Conservation (phyloP, 1,140 invertebrate species). For the Penaeus japonicus region DNA sequence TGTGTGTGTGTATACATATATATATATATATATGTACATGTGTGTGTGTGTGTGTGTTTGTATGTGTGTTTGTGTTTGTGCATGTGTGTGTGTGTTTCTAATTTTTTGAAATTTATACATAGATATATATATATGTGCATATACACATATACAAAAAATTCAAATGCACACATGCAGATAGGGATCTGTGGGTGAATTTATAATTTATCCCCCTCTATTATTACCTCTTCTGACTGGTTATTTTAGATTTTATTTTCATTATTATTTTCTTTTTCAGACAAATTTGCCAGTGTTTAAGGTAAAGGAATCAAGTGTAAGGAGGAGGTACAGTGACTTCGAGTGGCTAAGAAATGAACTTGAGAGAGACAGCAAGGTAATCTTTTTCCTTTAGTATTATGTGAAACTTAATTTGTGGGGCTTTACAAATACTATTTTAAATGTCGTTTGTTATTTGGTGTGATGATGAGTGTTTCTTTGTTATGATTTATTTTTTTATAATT, state of each 20-base stretch:
- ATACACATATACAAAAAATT: neutral
- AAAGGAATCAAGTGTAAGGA: slow-evolving; percentile 96
- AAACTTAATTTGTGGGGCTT: neutral
- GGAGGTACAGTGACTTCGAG: slow-evolving; percentile 99
- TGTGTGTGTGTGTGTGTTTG: neutral
- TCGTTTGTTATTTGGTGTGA: neutral
- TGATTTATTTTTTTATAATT: slow-evolving; percentile 6
- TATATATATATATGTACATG: no score
- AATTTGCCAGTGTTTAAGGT: slow-evolving; percentile 99
- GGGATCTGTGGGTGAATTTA: no score
- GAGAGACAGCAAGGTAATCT: slow-evolving; percentile 94
- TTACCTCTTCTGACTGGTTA: neutral
- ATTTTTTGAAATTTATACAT: neutral
- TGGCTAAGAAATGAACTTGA: slow-evolving; percentile 99
- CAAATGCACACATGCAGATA: no score
- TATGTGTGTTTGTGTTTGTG: neutral
- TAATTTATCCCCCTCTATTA: neutral
- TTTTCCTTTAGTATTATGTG: neutral
- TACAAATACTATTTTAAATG: neutral
- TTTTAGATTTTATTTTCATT: slow-evolving; percentile 43
- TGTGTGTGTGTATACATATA: no score
- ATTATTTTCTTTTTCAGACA: slow-evolving; percentile 78
- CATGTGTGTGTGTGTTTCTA: no score
- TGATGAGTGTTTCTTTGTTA: slow-evolving; percentile 12
- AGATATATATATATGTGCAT: slow-evolving; percentile 2